Evolutionary conservation across 92 coral and sea anemone genomes (phyloP).

Genomic region (Meandrina meandrites): DNA sequence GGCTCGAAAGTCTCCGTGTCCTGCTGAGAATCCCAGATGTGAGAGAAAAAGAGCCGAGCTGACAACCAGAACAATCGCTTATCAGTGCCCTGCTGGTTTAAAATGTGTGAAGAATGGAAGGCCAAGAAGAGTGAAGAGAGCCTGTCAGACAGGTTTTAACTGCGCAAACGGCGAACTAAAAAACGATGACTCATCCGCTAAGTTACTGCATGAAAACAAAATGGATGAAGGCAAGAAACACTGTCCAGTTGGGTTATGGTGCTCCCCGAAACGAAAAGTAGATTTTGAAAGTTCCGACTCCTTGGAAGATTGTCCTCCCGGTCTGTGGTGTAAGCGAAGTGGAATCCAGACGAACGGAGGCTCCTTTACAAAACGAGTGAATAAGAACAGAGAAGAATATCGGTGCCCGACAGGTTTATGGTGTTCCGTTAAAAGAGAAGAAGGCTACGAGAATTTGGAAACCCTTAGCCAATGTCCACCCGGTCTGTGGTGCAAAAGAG

Average conservation of each 20-base stretch:
- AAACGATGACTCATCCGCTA: neutral
- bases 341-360: neutral
- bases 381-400: neutral
- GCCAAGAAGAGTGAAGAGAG: neutral
- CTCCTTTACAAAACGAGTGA: neutral
- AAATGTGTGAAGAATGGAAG: neutral
- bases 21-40: slow-evolving; percentile 24
- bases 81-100: slow-evolving; percentile 15
- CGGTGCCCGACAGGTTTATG: slow-evolving; percentile 24
- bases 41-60: neutral
- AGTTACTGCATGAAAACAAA: neutral
- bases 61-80: neutral
- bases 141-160: neutral
- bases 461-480: slow-evolving; percentile 38
- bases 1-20: slow-evolving; percentile 13
- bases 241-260: slow-evolving; percentile 42
- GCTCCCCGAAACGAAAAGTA: slow-evolving; percentile 16
- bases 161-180: neutral
- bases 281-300: slow-evolving; percentile 39
- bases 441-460: neutral
- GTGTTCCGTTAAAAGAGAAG: slow-evolving; percentile 24
- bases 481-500: slow-evolving; percentile 62
- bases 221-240: slow-evolving; percentile 1
- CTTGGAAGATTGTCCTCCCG: slow-evolving; percentile 40
- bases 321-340: slow-evolving; percentile 49